Percentiles rank a stretch among this genome's conserved stretches.
Evolutionary conservation across 2,888 invertebrate genomes (phyloP).

Genomic region (Vannuccia rotundouncinata): DNA sequence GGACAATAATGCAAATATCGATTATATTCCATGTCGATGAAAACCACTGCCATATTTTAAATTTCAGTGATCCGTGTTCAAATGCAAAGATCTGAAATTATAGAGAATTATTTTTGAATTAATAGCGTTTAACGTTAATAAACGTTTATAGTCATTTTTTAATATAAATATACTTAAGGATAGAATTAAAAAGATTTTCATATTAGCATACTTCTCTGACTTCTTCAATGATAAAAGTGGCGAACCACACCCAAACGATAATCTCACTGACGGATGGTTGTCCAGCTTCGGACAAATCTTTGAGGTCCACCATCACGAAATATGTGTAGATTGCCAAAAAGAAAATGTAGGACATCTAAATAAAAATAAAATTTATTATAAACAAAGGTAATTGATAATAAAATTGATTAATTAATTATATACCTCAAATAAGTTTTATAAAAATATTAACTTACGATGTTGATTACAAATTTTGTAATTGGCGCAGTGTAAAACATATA

Average conservation of each 20-base stretch:
- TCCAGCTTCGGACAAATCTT: neutral
- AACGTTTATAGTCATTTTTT: no score
- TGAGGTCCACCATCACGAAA: neutral
- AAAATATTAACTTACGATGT: no score
- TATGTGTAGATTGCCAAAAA: neutral
- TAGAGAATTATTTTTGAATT: no score
- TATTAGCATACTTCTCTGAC: neutral
- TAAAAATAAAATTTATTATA: no score
- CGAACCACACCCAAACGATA: neutral
- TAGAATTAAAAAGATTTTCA: no score
- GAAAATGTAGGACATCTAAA: neutral
- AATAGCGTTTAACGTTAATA: no score
- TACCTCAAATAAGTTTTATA: no score
- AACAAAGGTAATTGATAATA: no score
- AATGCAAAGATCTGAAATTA: conserved; percentile 47
- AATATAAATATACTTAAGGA: no score
- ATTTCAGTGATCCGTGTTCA: conserved; percentile 46
- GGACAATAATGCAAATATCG: conserved; percentile 48
- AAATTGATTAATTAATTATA: no score
- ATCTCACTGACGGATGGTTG: neutral
- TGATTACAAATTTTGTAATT: no score
- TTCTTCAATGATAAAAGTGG: conserved; percentile 1
- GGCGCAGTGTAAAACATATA: no score
- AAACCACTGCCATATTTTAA: conserved; percentile 50
- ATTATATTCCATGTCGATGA: conserved; percentile 51